A percentile compares a stretch with the other conserved stretches of the same genome.
Evolutionary conservation across 2,113 vertebrate genomes (phyloP).

Genomic region (Corythoichthys haematopterus): DNA sequence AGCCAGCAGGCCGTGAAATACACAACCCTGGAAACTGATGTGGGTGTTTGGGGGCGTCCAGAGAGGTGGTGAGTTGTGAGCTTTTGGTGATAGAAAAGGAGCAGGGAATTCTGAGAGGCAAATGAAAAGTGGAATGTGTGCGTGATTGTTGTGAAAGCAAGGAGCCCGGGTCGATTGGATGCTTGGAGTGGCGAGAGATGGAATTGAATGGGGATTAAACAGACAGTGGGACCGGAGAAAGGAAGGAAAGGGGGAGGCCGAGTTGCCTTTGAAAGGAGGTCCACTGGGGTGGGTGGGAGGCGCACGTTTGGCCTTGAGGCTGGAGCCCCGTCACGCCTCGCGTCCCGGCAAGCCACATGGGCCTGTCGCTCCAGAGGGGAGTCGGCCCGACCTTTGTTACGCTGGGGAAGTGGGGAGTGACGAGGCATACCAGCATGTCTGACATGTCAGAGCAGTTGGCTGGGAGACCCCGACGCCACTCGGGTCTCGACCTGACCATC

Average conservation of each 20-base stretch:
- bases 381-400: slow-evolving; percentile 58
- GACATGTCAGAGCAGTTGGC: slow-evolving; percentile 66
- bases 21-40: slow-evolving; percentile 52
- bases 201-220: slow-evolving; percentile 66
- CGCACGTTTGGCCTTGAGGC: slow-evolving; percentile 61
- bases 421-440: slow-evolving; percentile 64
- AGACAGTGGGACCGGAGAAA: slow-evolving; percentile 42
- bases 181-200: slow-evolving; percentile 52
- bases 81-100: slow-evolving; percentile 40
- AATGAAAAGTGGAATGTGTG: slow-evolving; percentile 34
- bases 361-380: slow-evolving; percentile 52
- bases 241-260: slow-evolving; percentile 20
- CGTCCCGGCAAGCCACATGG: slow-evolving; percentile 53
- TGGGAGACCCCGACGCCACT: slow-evolving; percentile 50
- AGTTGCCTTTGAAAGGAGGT: slow-evolving; percentile 45
- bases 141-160: slow-evolving; percentile 28
- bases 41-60: slow-evolving; percentile 25
- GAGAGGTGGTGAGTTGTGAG: slow-evolving; percentile 41
- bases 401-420: slow-evolving; percentile 59
- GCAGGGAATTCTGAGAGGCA: slow-evolving; percentile 31
- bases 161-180: slow-evolving; percentile 44
- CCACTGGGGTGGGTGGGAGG: slow-evolving; percentile 13
- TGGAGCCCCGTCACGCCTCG: slow-evolving; percentile 61
- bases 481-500: slow-evolving; percentile 54
- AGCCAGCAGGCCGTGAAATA: slow-evolving; percentile 62